These are phyloP conservation scores for Eubasilissa regina DNA, from an alignment of 1,140 invertebrate genomes.

Conservation along the genomic window DNA sequence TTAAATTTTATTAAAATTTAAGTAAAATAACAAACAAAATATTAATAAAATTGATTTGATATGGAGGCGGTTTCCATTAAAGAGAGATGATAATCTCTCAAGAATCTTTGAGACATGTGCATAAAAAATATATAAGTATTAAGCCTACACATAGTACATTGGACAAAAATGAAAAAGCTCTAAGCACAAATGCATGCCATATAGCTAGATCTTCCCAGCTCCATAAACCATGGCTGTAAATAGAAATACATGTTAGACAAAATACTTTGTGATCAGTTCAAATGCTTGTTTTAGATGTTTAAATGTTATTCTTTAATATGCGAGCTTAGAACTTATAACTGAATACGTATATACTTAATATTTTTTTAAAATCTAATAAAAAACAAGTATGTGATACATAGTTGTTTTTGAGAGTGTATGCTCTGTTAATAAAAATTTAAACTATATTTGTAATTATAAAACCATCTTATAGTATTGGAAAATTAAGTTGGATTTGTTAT, in stretches of 20 bases:
- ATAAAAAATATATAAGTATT: constrained; percentile 42
- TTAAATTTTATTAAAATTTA: neutral
- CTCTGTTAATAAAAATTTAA: no score
- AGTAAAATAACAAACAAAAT: neutral
- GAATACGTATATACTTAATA: neutral
- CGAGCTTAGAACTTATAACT: constrained; percentile 52
- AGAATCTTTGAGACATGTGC: no score
- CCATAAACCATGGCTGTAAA: constrained; percentile 51
- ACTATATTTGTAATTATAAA: no score
- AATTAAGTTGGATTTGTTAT: no score
- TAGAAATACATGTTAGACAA: constrained; percentile 53
- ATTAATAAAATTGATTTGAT: neutral
- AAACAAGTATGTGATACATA: no score
- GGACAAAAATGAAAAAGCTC: constrained; percentile 44
- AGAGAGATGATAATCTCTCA: no score
- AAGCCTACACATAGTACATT: constrained; percentile 34
- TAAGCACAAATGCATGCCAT: constrained; percentile 51
- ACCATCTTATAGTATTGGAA: no score
- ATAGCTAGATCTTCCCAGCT: constrained; percentile 44
- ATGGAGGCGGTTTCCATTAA: neutral
- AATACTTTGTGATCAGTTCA: constrained; percentile 30
- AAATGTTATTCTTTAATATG: constrained; percentile 42
- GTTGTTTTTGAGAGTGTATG: no score
- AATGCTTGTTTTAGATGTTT: constrained; percentile 41
- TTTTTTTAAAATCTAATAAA: no score